phyloP scores from a whole-genome alignment of 2,797 vertebrate species.

The Danio tinwini region DNA sequence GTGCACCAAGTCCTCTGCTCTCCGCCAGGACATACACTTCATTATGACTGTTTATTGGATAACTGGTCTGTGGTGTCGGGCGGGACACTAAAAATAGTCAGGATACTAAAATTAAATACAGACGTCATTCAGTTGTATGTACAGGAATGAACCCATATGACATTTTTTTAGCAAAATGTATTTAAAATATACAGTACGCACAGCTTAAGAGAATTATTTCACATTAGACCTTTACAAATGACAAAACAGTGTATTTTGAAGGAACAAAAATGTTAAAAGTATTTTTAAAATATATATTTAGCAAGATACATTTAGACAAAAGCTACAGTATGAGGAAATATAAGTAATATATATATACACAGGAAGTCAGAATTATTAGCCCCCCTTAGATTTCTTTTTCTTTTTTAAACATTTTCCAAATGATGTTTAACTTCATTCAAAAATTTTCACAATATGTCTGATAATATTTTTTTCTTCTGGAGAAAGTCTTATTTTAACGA shows the following conservation, averaged over 20 bases:
- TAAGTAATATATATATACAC: too few relatives aligned
- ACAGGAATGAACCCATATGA: too few relatives aligned
- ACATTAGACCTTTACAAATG: background rate
- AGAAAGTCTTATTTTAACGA: too few relatives aligned
- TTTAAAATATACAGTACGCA: background rate
- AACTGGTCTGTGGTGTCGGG: conserved; percentile 48
- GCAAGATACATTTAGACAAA: background rate
- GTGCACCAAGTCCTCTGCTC: conserved; percentile 11
- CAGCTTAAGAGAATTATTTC: background rate
- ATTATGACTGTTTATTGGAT: conserved; percentile 33
- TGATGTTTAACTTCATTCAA: too few relatives aligned
- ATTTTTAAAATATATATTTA: background rate
- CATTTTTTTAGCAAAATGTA: background rate
- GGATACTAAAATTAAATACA: conserved; percentile 36
- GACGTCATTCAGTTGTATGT: conserved; percentile 4
- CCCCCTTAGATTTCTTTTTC: too few relatives aligned
- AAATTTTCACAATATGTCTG: too few relatives aligned
- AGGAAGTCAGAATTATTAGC: too few relatives aligned
- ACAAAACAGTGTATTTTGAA: background rate
- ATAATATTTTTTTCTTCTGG: too few relatives aligned
- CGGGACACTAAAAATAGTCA: conserved; percentile 46
- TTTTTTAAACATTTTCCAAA: too few relatives aligned
- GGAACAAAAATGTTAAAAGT: background rate
- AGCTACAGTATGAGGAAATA: background rate
- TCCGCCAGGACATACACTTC: conserved; percentile 6